phyloP scores from a whole-genome alignment of 2,113 vertebrate genomes.

The Tupaia tana region DNA sequence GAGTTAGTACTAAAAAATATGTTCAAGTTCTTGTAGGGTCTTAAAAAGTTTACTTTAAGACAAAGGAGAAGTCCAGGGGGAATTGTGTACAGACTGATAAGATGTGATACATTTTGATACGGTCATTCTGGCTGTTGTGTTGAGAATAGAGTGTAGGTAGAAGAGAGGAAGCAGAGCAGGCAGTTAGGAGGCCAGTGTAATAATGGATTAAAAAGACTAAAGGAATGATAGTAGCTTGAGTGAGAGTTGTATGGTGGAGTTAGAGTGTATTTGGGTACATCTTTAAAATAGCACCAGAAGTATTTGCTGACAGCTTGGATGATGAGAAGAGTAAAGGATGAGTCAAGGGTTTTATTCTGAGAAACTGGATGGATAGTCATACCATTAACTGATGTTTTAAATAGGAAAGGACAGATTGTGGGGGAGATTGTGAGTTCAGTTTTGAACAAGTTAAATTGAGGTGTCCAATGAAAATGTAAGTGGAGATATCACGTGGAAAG shows the following conservation, averaged over 20 bases:
- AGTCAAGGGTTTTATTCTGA: background rate
- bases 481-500: background rate
- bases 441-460: background rate
- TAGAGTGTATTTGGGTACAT: background rate
- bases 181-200: too few relatives aligned
- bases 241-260: rapidly evolving
- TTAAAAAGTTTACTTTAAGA: background rate
- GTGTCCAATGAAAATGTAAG: background rate
- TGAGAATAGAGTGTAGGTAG: background rate
- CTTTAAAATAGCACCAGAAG: background rate
- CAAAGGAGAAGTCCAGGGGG: background rate
- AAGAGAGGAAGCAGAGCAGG: too few relatives aligned
- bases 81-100: background rate
- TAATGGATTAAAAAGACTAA: too few relatives aligned
- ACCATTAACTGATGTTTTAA: background rate
- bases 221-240: background rate
- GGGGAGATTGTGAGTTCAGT: background rate
- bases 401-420: background rate
- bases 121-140: background rate
- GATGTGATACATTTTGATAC: background rate
- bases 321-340: background rate
- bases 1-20: background rate
- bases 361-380: background rate
- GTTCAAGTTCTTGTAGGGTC: background rate
- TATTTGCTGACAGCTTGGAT: background rate